phyloP scores from a whole-genome alignment of 2,113 vertebrate species.

The Centropus unirufus region DNA sequence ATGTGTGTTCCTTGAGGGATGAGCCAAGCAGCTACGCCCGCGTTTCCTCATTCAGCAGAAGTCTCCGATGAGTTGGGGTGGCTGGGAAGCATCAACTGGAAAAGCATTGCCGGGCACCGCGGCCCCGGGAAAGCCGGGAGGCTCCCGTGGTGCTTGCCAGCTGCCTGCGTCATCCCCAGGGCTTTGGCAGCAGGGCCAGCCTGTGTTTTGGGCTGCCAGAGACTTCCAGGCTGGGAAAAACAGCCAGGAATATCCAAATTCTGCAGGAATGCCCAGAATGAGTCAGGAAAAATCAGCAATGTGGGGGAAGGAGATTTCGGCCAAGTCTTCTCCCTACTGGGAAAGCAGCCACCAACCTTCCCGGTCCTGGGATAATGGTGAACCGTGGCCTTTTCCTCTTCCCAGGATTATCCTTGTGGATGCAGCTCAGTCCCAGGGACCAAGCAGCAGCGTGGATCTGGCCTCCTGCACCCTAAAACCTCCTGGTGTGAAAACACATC shows the following conservation, averaged over 20 bases:
- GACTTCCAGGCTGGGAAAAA: not conserved
- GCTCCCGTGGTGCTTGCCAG: not conserved
- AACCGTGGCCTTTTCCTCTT: not conserved
- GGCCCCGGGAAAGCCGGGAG: not conserved
- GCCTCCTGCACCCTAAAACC: not conserved
- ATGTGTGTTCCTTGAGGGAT: not conserved
- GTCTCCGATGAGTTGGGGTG: not conserved
- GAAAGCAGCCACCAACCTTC: not conserved
- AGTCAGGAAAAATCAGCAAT: accelerated
- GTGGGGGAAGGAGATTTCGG: not conserved
- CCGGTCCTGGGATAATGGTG: not conserved
- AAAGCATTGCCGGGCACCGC: accelerated
- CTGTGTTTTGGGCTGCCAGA: not conserved
- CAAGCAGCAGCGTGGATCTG: not conserved
- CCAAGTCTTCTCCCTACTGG: not conserved
- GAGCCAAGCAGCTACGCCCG: not conserved
- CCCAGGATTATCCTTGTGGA: not conserved
- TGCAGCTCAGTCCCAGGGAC: not conserved
- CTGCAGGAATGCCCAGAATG: not conserved
- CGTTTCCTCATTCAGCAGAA: not conserved
- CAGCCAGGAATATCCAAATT: not conserved
- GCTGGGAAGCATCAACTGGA: not conserved
- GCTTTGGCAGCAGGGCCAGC: not conserved
- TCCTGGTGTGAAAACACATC: not conserved
- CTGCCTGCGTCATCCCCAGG: not conserved